phyloP scores from a whole-genome alignment of 2,797 vertebrate genomes.

The Pangasius sanitwongsei region DNA sequence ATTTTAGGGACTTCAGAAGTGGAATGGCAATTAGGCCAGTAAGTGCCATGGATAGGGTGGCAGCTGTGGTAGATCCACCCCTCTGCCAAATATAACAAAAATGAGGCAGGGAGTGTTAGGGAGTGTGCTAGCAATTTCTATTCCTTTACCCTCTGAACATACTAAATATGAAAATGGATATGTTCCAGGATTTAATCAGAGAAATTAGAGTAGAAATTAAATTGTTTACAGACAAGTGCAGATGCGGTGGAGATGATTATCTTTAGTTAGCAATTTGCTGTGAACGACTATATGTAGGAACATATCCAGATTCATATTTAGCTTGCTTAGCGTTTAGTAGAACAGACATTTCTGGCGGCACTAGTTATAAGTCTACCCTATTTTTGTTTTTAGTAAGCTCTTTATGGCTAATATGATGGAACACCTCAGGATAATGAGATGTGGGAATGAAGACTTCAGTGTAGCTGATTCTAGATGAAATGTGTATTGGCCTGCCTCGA shows the following conservation, averaged over 20 bases:
- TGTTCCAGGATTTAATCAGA: slow-evolving; percentile 6
- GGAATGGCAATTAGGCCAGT: neutral
- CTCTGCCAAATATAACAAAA: neutral
- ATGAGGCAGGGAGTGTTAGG: neutral
- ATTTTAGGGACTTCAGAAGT: neutral
- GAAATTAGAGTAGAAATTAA: neutral
- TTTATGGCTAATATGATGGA: neutral
- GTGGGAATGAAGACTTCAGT: neutral
- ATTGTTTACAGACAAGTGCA: neutral
- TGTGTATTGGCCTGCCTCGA: neutral
- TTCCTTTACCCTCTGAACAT: neutral
- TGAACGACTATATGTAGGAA: neutral
- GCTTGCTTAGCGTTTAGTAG: neutral
- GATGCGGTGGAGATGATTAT: neutral
- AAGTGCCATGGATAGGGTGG: neutral
- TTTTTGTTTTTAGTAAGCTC: slow-evolving; percentile 7
- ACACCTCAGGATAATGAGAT: slow-evolving; percentile 2
- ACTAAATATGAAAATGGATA: neutral
- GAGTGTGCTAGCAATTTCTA: neutral
- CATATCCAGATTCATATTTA: slow-evolving; percentile 5
- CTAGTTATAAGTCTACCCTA: neutral
- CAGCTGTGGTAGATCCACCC: neutral
- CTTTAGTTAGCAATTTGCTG: neutral
- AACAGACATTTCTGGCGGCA: neutral
- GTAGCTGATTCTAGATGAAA: slow-evolving; percentile 9